Base-by-base conservation (phyloP, 1,140 invertebrate genomes). In the Bombus consobrinus region DNA sequence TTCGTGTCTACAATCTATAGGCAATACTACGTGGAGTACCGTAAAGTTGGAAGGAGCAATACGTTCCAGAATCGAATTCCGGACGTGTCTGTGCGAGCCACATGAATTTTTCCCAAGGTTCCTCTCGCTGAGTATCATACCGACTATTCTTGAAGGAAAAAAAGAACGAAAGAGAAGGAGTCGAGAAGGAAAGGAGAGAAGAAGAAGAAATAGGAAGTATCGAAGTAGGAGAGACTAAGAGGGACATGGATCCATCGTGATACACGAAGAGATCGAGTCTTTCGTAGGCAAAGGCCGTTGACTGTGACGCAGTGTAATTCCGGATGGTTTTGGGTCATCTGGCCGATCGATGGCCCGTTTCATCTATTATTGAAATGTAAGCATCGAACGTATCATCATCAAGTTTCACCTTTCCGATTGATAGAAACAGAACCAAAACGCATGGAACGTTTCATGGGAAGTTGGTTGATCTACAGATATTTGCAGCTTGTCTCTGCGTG, bases 271-370 rank as follows among this genome's bases (percentile, higher is more conserved):
- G 39, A 75, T 39, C 43, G 32, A 39, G 32, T 41, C 25, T 62
- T 72, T 74, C 3, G 13, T 13, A 32, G 12, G 12, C 53, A 66
- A 64, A 77, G 81, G 74, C 53, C 74, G 74, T 87, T 87, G 81
- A 66, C 81, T 83, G 74, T 59, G 68, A 47, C 74, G 25, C 22
- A 10, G 34, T 15, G 66, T 43, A 59, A 77, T 83, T 69, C 57
- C 79, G 78, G 47, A 57, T 87, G 76, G 66, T 87, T 83, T 76
- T 66, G 53, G 85, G 85, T 89, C 81, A 87, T 87, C 59, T 76
- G 72, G 41, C n/a, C 81, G 88, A 90, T 90, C 85, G 89, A 90
- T 90, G 68, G 41, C 41, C 68, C 62, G 77, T 83, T 83, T 89
- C 89, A 82, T 81, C 53, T 84, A 84, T 89, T 89, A 87, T 84